Conservation (phyloP, 2,797 vertebrate species). For the Falco berigora region DNA sequence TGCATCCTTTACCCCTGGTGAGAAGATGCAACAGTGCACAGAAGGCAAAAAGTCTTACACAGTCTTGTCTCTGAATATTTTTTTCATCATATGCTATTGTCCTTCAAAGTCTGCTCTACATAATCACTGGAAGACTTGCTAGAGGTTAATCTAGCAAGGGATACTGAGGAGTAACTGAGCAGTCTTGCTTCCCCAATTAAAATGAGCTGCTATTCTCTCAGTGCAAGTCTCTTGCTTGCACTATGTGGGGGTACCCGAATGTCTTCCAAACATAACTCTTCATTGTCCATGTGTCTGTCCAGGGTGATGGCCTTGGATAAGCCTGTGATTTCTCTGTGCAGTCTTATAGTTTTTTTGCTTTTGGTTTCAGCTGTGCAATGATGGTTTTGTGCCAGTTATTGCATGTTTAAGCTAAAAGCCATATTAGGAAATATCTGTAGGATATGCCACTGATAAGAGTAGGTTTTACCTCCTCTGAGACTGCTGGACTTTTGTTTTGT, state of each 20-base stretch:
- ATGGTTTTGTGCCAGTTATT: neutral
- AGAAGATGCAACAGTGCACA: neutral
- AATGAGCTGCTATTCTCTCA: neutral
- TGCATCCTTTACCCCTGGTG: neutral
- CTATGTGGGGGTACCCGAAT: neutral
- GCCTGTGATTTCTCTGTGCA: neutral
- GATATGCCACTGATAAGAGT: neutral
- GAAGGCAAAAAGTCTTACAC: neutral
- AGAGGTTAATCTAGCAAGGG: neutral
- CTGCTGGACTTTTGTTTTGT: neutral
- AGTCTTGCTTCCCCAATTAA: neutral
- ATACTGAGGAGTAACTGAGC: neutral
- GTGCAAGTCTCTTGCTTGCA: neutral
- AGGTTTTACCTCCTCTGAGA: neutral
- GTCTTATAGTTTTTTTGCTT: neutral
- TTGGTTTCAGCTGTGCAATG: neutral
- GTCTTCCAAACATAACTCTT: neutral
- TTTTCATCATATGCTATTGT: neutral
- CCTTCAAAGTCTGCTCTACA: neutral
- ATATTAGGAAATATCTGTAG: neutral
- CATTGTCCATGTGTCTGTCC: neutral
- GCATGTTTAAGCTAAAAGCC: neutral
- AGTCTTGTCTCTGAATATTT: neutral
- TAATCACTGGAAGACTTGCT: neutral
- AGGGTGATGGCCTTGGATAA: neutral